Evolutionary conservation across 2,113 vertebrate species (phyloP), one percentile per base, ranked within the genome.

Genomic region (Neomonachus schauinslandi): DNA sequence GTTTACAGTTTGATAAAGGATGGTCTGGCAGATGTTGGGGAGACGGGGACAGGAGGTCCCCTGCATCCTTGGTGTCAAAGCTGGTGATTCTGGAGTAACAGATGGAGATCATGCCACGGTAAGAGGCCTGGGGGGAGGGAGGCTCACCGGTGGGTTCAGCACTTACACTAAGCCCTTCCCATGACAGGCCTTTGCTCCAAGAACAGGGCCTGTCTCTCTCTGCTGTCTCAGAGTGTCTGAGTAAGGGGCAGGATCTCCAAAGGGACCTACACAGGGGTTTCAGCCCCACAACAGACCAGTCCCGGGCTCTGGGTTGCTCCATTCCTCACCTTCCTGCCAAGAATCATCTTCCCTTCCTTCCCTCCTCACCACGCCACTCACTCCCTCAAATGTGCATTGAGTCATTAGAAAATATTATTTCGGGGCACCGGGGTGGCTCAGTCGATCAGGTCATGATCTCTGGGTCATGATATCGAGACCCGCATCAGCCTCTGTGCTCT

Each of bases 1-100:
- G 98, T 98, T 99, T 99, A 98, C 97, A 98, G 98, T 98, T 97
- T 98, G 98, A 99, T 98, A 98, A 99, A 99, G 97, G 94, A 99
- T 88, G 42, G 98, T 96, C 97, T 77, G 85, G 98, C 97, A 98
- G 98, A 97, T 94, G 97, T 89, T 96, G 91, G 93, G 89, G 67
- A 36, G 97, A 96, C 39, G 67, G 94, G 97, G 98, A 98, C 95
- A 69, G 95, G 97, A 98, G 96, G 97, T 96, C 55, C 96, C 0
- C 46, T 89, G 96, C 95, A 89, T 97, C 94, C 97, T 84, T 74
- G 79, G 95, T 98, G 98, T 98, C 98, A 98, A 90, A 97, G 97
- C 92, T 88, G 91, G 93, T 94, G 98, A 97, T 95, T 97, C 94
- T 72, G 80, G 31, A 46, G 59, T 97, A 98, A 98, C 74, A 59